Evolutionary conservation across 2,797 vertebrate species (phyloP).

Genomic region (Acrossocheilus wenchowensis): DNA sequence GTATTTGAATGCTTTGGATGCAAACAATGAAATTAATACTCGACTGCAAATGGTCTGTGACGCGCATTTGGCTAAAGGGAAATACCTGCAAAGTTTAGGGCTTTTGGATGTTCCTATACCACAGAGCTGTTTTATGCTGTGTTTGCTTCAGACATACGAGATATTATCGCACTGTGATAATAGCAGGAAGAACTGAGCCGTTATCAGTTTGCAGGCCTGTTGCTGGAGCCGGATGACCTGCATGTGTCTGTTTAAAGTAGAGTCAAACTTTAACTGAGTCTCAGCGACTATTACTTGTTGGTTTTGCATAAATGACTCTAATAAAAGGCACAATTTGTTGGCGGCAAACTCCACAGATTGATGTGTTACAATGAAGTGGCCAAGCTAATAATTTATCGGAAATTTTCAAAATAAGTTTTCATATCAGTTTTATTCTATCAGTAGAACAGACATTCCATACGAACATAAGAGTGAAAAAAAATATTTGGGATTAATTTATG

Average conservation of each 20-base stretch:
- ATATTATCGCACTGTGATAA: conserved; percentile 65
- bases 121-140: conserved; percentile 30
- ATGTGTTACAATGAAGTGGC: neutral
- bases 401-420: neutral
- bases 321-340: neutral
- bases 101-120: conserved; percentile 5
- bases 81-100: conserved; percentile 30
- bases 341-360: neutral
- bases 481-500: neutral
- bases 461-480: neutral
- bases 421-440: neutral
- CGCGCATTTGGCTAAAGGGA: conserved; percentile 45
- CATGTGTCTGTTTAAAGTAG: conserved; percentile 4
- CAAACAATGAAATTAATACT: conserved; percentile 24
- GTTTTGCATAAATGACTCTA: conserved; percentile 33
- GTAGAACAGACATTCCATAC: too few relatives aligned
- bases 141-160: conserved; percentile 46
- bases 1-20: conserved; percentile 62
- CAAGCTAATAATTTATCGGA: neutral
- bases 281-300: neutral
- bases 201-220: conserved; percentile 60
- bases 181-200: conserved; percentile 57
- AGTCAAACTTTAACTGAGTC: conserved; percentile 44
- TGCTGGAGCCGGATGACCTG: conserved; percentile 1
- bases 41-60: conserved; percentile 25